These are phyloP conservation scores for Brachyptera putata DNA, from an alignment of 2,888 invertebrate species.

Conservation along the genomic window DNA sequence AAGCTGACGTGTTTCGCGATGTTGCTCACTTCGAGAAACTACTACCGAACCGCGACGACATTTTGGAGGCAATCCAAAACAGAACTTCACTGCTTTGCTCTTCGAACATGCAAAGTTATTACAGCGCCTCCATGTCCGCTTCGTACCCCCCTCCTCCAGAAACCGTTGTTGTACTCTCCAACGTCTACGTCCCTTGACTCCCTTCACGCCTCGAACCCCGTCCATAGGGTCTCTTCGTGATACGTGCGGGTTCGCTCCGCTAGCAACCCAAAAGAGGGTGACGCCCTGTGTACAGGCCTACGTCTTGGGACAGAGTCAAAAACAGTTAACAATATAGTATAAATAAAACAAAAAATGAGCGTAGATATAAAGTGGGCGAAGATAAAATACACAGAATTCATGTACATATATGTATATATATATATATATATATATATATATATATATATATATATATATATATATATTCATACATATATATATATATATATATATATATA, in stretches of 20 bases:
- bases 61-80: slow-evolving; percentile 21
- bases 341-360: not conserved
- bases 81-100: no score
- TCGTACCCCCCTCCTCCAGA: not conserved
- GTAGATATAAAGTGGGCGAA: slow-evolving; percentile 2
- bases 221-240: no score
- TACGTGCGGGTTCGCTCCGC: no score
- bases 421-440: not conserved
- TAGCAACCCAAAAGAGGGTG: no score
- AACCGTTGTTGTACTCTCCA: no score
- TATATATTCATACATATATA: slow-evolving; percentile 7
- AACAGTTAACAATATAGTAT: no score
- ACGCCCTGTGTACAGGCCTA: not conserved
- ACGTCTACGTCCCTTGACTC: not conserved
- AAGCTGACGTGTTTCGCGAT: not conserved
- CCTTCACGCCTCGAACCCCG: not conserved
- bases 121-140: slow-evolving; percentile 16
- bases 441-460: slow-evolving; percentile 2
- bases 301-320: slow-evolving; percentile 13
- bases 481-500: no score
- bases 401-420: no score
- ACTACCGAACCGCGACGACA: not conserved
- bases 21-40: not conserved
- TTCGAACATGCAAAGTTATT: slow-evolving; percentile 23
- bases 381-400: not conserved